phyloP scores from a whole-genome alignment of 1,140 invertebrate genomes.

The Drosophila arizonae region DNA sequence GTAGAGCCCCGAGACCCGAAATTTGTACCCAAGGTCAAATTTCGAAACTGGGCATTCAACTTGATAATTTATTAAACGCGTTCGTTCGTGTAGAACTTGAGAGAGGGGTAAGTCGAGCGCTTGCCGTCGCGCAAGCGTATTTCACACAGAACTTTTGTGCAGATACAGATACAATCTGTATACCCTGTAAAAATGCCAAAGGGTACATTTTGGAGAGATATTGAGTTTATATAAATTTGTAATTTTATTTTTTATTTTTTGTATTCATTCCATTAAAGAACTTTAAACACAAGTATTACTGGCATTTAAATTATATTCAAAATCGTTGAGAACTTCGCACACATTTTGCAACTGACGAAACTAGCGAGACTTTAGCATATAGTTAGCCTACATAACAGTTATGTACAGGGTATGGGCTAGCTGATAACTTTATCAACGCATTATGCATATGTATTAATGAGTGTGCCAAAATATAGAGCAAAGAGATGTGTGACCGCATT shows the following conservation, averaged over 20 bases:
- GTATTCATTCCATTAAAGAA: too few species aligned
- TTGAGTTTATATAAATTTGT: too few species aligned
- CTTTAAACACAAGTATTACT: too few species aligned
- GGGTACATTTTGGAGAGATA: too few species aligned
- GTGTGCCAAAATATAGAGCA: slow-evolving; percentile 43
- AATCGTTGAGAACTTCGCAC: too few species aligned
- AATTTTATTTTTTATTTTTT: background rate
- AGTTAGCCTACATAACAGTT: background rate
- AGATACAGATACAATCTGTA: slow-evolving; percentile 22
- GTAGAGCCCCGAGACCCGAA: slow-evolving; percentile 52
- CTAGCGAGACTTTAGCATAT: too few species aligned
- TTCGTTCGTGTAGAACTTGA: slow-evolving; percentile 65
- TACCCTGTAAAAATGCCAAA: background rate
- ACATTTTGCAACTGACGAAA: too few species aligned
- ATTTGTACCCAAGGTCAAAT: slow-evolving; percentile 78
- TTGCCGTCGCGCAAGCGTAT: slow-evolving; percentile 41
- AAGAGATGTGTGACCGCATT: slow-evolving; percentile 34
- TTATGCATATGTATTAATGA: slow-evolving; percentile 4
- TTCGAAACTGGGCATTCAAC: slow-evolving; percentile 81
- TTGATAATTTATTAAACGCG: slow-evolving; percentile 82
- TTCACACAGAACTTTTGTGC: slow-evolving; percentile 31
- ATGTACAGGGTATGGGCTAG: background rate
- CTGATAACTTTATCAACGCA: background rate
- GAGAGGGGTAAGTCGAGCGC: slow-evolving; percentile 53
- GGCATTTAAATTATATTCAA: too few species aligned